Evolutionary conservation across 2,888 invertebrate species (phyloP), one percentile per base, ranked within the genome.

Genomic region (Drosophila anceps): DNA sequence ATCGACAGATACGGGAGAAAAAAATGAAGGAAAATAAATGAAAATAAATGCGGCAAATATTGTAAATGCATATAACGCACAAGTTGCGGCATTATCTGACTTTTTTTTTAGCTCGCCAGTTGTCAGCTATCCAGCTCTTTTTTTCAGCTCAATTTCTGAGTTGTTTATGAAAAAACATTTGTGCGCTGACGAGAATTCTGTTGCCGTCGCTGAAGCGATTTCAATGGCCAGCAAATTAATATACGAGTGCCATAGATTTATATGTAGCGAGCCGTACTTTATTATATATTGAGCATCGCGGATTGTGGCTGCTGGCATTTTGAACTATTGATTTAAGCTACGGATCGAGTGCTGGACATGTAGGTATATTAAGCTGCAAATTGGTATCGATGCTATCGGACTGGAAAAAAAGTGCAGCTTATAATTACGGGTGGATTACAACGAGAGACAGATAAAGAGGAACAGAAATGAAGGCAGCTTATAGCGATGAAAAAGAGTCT

Each of bases 11-110:
- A 37, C 53, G 41, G 18, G 13, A 44, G 18, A 10, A 27, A 57
- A 62, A 50, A 33, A 57, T 44, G 35, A 51, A 51, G 62, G 24
- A 53, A 20, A 60, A 69, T 66, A 75, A 81, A 78, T 51, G 65
- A 68, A 65, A 65, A 72, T 68, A 78, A 74, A 69, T 60, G 57
- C 59, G 20, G 55, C 44, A 68, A 78, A 60, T 61, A 62, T 81
- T 79, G 66, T 73, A 67, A 79, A 82, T 79, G 58, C 73, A 73
- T 44, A 73, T 29, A 60, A 62, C 59, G 70, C 66, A 78, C 67
- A 80, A 79, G 48, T 53, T 68, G 74, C 46, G 65, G 69, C 76
- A 79, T 82, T 82, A 82, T 88, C 81, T 44, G 69, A 70, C 76
- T 54, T 82, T 72, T 54, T 82, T 72, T 68, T 69, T 63, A 72